phyloP scores from a whole-genome alignment of 1,140 invertebrate species.

The Musca vetustissima region DNA sequence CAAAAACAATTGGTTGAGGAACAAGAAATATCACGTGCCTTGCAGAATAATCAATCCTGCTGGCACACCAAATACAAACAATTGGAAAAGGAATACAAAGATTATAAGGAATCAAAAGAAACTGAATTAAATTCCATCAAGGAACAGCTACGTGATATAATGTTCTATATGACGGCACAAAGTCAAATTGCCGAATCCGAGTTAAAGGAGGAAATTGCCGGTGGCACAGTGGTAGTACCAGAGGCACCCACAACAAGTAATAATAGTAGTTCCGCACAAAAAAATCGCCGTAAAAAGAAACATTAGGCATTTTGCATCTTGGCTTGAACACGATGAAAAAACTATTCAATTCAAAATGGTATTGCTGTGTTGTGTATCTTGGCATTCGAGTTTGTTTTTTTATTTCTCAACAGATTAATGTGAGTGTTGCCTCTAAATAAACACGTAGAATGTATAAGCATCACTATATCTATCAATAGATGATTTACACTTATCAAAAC shows the following conservation, averaged over 20 bases:
- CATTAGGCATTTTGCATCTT: slow-evolving; percentile 19
- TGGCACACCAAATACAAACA: slow-evolving; percentile 73
- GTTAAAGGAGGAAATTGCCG: slow-evolving; percentile 68
- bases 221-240: slow-evolving; percentile 69
- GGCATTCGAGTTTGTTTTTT: neutral
- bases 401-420: neutral
- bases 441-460: too few species aligned
- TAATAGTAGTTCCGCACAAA: slow-evolving; percentile 25
- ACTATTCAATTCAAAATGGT: neutral
- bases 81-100: slow-evolving; percentile 65
- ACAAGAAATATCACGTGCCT: slow-evolving; percentile 73
- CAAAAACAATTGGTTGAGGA: slow-evolving; percentile 76
- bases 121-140: slow-evolving; percentile 79
- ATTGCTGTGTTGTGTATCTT: neutral
- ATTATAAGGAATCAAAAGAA: slow-evolving; percentile 75
- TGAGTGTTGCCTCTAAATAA: too few species aligned
- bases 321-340: too few species aligned
- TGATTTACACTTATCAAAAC: neutral
- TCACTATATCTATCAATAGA: too few species aligned
- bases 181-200: slow-evolving; percentile 62
- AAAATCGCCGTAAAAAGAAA: slow-evolving; percentile 47
- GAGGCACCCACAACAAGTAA: slow-evolving; percentile 32
- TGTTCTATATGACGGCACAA: slow-evolving; percentile 92
- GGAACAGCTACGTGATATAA: slow-evolving; percentile 91
- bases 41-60: slow-evolving; percentile 74